Evolutionary conservation across 1,140 invertebrate species (phyloP).

Genomic region (Macrobrachium nipponense): DNA sequence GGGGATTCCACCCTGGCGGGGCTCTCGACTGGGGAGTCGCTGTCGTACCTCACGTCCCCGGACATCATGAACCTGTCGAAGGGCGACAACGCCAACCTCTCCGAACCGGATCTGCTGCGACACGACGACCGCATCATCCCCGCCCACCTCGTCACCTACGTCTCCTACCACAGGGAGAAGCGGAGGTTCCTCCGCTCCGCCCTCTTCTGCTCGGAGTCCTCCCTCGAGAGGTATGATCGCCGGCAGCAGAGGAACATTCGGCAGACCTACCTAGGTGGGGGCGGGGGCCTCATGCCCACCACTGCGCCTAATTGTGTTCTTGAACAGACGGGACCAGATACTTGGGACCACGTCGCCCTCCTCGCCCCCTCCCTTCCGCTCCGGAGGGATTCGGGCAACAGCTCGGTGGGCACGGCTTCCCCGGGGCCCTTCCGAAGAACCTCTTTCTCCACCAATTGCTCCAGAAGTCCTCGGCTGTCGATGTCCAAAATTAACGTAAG

Average conservation of each 20-base stretch:
- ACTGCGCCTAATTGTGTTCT: conserved; percentile 45
- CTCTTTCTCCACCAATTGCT: conserved; percentile 28
- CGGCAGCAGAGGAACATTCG: not conserved
- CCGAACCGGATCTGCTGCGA: conserved; percentile 44
- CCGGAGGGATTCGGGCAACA: conserved; percentile 22
- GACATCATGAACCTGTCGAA: conserved; percentile 19
- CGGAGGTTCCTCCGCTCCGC: conserved; percentile 42
- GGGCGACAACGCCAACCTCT: conserved; percentile 40
- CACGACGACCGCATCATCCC: conserved; percentile 54
- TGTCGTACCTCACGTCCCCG: conserved; percentile 25
- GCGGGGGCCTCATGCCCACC: conserved; percentile 34
- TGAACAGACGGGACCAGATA: conserved; percentile 44
- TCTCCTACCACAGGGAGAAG: conserved; percentile 47
- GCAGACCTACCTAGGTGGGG: conserved; percentile 35
- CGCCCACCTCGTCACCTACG: conserved; percentile 43
- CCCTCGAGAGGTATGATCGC: conserved; percentile 41
- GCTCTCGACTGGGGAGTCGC: conserved; percentile 17
- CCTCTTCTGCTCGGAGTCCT: conserved; percentile 52
- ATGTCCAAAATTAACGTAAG: conserved; percentile 36
- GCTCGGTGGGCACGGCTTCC: conserved; percentile 23
- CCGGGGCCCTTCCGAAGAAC: conserved; percentile 5
- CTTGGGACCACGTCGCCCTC: conserved; percentile 46
- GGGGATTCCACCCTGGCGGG: not conserved
- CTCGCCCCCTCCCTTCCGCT: conserved; percentile 39
- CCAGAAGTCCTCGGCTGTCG: conserved; percentile 40